Evolutionary conservation across 1,140 invertebrate species (phyloP), one percentile per base, ranked within the genome.

Genomic region (Arctopsyche grandis): DNA sequence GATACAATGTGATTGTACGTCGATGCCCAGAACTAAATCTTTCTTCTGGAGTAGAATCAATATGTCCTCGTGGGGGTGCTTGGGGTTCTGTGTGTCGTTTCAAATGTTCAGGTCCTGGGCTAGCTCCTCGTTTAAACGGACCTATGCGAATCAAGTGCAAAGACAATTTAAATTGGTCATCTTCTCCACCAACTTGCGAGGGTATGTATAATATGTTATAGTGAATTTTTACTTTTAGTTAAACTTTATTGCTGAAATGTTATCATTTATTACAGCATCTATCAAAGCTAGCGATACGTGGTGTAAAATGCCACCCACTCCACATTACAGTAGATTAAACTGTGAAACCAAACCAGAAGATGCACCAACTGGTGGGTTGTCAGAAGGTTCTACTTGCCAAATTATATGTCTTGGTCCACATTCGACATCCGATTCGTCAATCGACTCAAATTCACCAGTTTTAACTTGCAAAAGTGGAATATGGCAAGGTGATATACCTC

Each of bases 1-100:
- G 79, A 24, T 58, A 58, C 19, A 80, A 82, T 73, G 81, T 82
- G 5, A 77, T 82, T 9, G 81, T 82, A 22, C 75, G 81, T 12
- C 58, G 79, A 60, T 82, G 81, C 52, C 43, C 75, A 10, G 26
- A 58, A 21, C 48, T 77, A 12, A 0, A 22, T 0, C 26, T 43
- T 1, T 22, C 60, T 9, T 16, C 75, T 3, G 77, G 46, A 10
- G 22, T 82, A 12, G 19, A 14, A 43, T 38, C 77, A 3, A 52
- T 43, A 12, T 82, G 81, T 70, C 79, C 70, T 14, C 19, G 58
- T 7, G 52, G 44, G 14, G 48, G 66, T 9, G 70, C 73, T n/a
- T 82, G 79, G 79, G 81, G 81, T 16, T 60, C 81, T 3, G 58
- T 46, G 0, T 82, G 81, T 58, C 75, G 69, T 16, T 82, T 80